These are phyloP conservation scores for Trissoscelio sp. DNA, from an alignment of 2,888 invertebrate genomes.

Conservation along the genomic window DNA sequence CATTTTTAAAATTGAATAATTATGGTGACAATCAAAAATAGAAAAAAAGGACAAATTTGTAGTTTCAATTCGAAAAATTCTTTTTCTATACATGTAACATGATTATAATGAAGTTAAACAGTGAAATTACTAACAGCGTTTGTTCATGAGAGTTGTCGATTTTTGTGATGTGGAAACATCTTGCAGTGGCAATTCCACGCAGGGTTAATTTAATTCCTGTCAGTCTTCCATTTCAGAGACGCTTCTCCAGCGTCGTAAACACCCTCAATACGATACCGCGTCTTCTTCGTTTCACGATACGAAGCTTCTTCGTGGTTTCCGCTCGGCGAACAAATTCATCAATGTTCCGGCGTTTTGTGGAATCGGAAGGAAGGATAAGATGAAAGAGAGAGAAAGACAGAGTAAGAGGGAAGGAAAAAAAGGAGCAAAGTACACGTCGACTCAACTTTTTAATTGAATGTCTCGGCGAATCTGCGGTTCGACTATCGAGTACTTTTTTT, in stretches of 20 bases:
- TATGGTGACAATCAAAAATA: no score
- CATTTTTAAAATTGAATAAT: no score
- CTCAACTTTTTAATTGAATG: constrained; percentile 63
- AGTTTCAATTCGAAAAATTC: no score
- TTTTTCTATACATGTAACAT: no score
- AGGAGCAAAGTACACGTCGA: constrained; percentile 34
- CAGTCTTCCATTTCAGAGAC: constrained; percentile 71
- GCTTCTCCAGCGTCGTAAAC: constrained; percentile 75
- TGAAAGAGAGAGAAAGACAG: background rate
- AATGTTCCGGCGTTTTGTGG: constrained; percentile 55
- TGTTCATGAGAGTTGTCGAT: constrained; percentile 41
- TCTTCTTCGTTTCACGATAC: constrained; percentile 61
- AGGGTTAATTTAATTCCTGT: constrained; percentile 79
- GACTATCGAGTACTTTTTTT: constrained; percentile 22
- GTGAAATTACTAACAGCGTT: constrained; percentile 17
- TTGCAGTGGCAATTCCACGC: constrained; percentile 72
- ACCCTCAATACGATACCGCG: constrained; percentile 74
- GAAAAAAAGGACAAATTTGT: no score
- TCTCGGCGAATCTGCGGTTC: constrained; percentile 43
- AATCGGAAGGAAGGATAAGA: constrained; percentile 37
- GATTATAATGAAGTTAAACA: background rate
- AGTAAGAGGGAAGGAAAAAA: background rate
- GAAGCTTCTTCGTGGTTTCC: constrained; percentile 56
- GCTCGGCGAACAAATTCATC: constrained; percentile 65
- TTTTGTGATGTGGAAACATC: constrained; percentile 53